Percentiles rank a stretch among this genome's conserved stretches.
Conservation (phyloP, 2,797 vertebrate species). For the Benthosema pterotum region DNA sequence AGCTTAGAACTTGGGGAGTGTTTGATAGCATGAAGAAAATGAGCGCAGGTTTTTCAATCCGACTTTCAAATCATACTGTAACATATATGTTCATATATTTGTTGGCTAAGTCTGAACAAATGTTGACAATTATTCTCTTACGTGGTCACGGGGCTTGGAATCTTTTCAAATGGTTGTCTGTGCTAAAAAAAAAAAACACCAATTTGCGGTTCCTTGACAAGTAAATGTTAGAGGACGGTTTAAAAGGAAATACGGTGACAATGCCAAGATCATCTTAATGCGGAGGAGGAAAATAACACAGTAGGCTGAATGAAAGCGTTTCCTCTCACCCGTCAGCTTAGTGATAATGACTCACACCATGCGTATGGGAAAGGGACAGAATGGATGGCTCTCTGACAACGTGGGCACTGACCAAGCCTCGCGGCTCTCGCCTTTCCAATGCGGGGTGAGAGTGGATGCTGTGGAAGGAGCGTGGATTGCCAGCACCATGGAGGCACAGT, state of each 20-base stretch:
- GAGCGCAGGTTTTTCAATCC: too few species aligned
- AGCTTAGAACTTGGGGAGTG: too few species aligned
- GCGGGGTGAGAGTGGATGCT: slow-evolving; percentile 29
- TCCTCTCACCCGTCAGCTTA: slow-evolving; percentile 26
- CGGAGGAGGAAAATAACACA: slow-evolving; percentile 23
- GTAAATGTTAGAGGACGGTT: too few species aligned
- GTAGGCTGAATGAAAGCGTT: slow-evolving; percentile 36
- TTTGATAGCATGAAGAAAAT: too few species aligned
- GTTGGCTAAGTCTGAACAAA: too few species aligned
- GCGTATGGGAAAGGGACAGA: slow-evolving; percentile 17
- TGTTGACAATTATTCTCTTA: too few species aligned
- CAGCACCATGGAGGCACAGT: not conserved
- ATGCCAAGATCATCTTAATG: not conserved
- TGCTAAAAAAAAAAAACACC: too few species aligned
- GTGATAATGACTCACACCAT: slow-evolving; percentile 20
- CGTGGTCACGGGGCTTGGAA: too few species aligned
- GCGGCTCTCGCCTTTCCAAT: slow-evolving; percentile 22
- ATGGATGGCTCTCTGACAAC: slow-evolving; percentile 32
- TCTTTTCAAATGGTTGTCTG: too few species aligned
- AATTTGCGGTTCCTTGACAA: too few species aligned
- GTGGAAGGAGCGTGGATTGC: slow-evolving; percentile 37
- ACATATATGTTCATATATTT: too few species aligned
- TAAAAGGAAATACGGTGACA: slow-evolving; percentile 21
- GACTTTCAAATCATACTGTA: too few species aligned
- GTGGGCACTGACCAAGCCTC: slow-evolving; percentile 23